Base-by-base conservation (phyloP, 2,888 invertebrate species). In the Cetonia aurata region DNA sequence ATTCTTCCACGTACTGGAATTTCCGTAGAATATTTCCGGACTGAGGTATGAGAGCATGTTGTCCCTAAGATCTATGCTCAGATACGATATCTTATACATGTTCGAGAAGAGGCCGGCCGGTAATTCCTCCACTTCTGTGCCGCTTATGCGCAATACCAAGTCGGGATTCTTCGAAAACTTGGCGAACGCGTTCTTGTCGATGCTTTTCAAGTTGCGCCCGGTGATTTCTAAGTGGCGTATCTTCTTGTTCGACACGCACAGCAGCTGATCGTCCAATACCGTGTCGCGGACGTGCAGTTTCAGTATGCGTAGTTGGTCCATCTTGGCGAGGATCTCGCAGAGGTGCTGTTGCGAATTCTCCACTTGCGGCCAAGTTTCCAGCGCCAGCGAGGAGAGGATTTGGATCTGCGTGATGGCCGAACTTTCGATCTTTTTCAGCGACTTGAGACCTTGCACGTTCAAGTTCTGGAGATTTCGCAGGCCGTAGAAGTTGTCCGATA, bases 1-100 rank as follows among this genome's bases (percentile, higher is more conserved):
- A 75, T 92, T 91, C 84, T 95, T 95, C 95, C 95, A 95, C 77
- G 91, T 91, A 25, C 93, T 93, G 76, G 92, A 90, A 83, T 96
- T 95, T 33, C 93, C 93, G 83, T 96, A 96, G 82, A 96, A 92
- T 73, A 93, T 92, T 73, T 94, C 93, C 66, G 95, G 93, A 81
- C 93, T 92, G 74, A 96, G 87, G 71, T 91, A 90, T 42, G 91
- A 89, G 80, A 96, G 88, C 85, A 90, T 89, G 86, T 96, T 96
- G 81, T 91, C 89, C 73, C 93, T 90, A 75, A 96, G 87, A 85
- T 96, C 95, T 72, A 96, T 88, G 48, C 91, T 91, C 70, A 96
- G 87, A 83, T 94, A 93, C 8, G 94, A 92, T 79, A 95, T 89
- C 80, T 91, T 90, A 69, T 92, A 90, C 79, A 95, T 87, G 74